phyloP scores from a whole-genome alignment of 2,113 vertebrate species.

The Neodontobutis hainanensis region DNA sequence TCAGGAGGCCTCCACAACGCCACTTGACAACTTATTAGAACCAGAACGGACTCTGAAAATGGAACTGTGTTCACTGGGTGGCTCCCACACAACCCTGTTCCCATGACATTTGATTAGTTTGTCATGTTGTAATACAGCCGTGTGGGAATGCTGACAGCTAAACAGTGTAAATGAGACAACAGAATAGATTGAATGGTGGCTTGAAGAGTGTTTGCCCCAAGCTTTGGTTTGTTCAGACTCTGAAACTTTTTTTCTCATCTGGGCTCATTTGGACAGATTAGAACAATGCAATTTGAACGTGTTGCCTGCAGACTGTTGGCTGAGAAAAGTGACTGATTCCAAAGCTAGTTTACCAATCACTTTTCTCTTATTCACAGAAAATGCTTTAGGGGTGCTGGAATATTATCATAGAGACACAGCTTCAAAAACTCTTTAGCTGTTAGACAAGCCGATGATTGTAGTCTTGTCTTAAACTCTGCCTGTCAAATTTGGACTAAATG shows the following conservation, averaged over 20 bases:
- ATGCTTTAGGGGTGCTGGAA: not conserved
- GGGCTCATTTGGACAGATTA: slow-evolving; percentile 47
- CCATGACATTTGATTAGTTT: slow-evolving; percentile 69
- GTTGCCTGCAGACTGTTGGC: slow-evolving; percentile 32
- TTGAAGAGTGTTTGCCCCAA: slow-evolving; percentile 2
- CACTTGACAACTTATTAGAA: slow-evolving; percentile 72
- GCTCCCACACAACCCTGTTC: slow-evolving; percentile 53
- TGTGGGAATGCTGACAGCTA: slow-evolving; percentile 60
- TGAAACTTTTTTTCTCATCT: slow-evolving; percentile 33
- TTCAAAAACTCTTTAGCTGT: not conserved
- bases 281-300: slow-evolving; percentile 33
- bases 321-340: slow-evolving; percentile 4
- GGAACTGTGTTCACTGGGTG: slow-evolving; percentile 24
- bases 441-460: no score
- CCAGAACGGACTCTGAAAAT: slow-evolving; percentile 48
- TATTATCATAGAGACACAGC: not conserved
- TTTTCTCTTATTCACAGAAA: not conserved
- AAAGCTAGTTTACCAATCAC: slow-evolving; percentile 13
- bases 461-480: no score
- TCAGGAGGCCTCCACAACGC: slow-evolving; percentile 57
- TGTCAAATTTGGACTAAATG: no score
- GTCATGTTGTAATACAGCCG: slow-evolving; percentile 54
- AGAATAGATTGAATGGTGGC: slow-evolving; percentile 26
- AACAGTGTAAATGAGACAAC: slow-evolving; percentile 45
- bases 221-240: slow-evolving; percentile 34